A percentile compares a stretch with the other conserved stretches of the same genome.
These are phyloP conservation scores for Cheilosia soror DNA, from an alignment of 2,888 invertebrate genomes.

Conservation along the genomic window DNA sequence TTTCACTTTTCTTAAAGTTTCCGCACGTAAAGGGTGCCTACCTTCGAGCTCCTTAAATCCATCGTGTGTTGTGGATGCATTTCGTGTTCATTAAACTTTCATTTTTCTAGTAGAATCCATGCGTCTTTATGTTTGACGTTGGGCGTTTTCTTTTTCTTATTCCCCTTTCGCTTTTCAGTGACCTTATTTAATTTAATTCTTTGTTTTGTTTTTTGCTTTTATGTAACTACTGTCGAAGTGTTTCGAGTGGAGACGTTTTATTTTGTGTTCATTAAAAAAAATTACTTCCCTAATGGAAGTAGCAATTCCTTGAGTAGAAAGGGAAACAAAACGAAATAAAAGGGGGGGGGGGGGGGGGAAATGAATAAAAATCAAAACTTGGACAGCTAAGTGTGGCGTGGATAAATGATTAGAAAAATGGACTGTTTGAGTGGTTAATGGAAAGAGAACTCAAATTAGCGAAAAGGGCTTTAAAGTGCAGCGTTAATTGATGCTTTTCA, in stretches of 20 bases:
- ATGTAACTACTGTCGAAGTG: slow-evolving; percentile 43
- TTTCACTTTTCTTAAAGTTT: slow-evolving; percentile 70
- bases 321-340: background rate
- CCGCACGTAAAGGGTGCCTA: slow-evolving; percentile 27
- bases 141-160: background rate
- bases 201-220: background rate
- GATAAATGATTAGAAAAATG: slow-evolving; percentile 43
- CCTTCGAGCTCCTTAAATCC: slow-evolving; percentile 1
- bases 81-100: slow-evolving; percentile 71
- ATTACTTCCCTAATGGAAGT: slow-evolving; percentile 51
- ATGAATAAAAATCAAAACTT: slow-evolving; percentile 46
- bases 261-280: slow-evolving; percentile 59
- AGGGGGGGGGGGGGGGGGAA: no score
- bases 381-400: slow-evolving; percentile 16
- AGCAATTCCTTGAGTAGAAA: slow-evolving; percentile 6
- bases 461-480: slow-evolving; percentile 35
- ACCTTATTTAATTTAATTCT: slow-evolving; percentile 52
- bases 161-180: slow-evolving; percentile 46
- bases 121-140: slow-evolving; percentile 44
- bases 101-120: slow-evolving; percentile 23
- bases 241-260: slow-evolving; percentile 33
- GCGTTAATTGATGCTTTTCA: slow-evolving; percentile 53
- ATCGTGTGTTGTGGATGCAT: slow-evolving; percentile 36
- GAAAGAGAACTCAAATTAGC: slow-evolving; percentile 56
- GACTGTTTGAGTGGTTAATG: slow-evolving; percentile 29